Conservation (phyloP, 1,140 invertebrate genomes). For the Brachionus plicatilis region DNA sequence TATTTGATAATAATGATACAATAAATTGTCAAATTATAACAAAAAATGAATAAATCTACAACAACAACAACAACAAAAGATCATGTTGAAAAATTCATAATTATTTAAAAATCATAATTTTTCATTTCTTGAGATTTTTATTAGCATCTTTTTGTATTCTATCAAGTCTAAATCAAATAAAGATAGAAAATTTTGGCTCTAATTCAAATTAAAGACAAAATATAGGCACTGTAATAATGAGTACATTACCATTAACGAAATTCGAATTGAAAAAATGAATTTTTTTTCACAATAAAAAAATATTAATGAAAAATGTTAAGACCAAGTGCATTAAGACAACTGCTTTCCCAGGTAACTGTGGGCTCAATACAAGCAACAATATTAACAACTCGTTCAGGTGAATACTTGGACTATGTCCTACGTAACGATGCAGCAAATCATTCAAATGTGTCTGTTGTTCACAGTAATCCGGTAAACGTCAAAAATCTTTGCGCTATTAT, state of each 20-base stretch:
- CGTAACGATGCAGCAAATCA: not conserved
- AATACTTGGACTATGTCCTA: constrained; percentile 36
- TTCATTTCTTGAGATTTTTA: not conserved
- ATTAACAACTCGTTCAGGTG: not conserved
- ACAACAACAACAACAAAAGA: not conserved
- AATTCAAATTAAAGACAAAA: not conserved
- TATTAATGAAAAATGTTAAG: constrained; percentile 18
- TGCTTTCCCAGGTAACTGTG: constrained; percentile 7
- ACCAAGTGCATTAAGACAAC: constrained; percentile 25
- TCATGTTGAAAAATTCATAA: not conserved
- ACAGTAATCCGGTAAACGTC: not conserved
- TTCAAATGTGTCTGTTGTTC: not conserved
- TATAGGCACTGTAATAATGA: not conserved
- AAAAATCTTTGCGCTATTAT: constrained; percentile 38
- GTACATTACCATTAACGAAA: not conserved
- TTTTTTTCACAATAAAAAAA: not conserved
- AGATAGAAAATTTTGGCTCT: not conserved
- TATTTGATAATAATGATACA: no score
- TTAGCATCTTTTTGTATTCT: not conserved
- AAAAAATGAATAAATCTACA: not conserved
- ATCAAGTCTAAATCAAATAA: not conserved
- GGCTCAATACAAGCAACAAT: constrained; percentile 15
- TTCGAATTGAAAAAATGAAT: not conserved
- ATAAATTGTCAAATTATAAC: no score
- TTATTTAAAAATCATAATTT: not conserved